phyloP scores from a whole-genome alignment of 2,888 invertebrate species.

The Herminia tarsipennalis region DNA sequence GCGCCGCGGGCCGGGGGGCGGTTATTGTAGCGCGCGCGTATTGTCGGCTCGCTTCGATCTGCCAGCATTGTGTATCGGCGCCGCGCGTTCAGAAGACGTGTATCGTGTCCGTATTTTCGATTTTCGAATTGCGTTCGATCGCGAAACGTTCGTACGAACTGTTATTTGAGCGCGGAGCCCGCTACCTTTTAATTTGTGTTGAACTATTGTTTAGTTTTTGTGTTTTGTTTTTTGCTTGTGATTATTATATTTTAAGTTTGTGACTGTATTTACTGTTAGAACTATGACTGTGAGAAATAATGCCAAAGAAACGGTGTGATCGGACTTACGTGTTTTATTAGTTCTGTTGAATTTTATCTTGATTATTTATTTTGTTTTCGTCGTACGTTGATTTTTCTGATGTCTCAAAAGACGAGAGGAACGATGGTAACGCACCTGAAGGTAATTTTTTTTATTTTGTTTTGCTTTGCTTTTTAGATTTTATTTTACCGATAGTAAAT shows the following conservation, averaged over 20 bases:
- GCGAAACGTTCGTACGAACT: slow-evolving; percentile 60
- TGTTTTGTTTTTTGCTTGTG: slow-evolving; percentile 51
- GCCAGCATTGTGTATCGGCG: slow-evolving; percentile 81
- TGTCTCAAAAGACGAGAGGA: slow-evolving; percentile 75
- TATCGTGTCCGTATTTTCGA: slow-evolving; percentile 56
- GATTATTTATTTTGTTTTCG: slow-evolving; percentile 52
- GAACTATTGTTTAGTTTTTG: slow-evolving; percentile 61
- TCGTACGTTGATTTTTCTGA: slow-evolving; percentile 62
- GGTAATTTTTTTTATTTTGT: slow-evolving; percentile 56
- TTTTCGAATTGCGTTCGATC: slow-evolving; percentile 65
- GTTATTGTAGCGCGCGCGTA: slow-evolving; percentile 85
- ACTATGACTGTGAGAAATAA: slow-evolving; percentile 61
- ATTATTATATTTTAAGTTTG: slow-evolving; percentile 49
- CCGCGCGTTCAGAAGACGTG: slow-evolving; percentile 71
- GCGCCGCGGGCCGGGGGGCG: slow-evolving; percentile 74
- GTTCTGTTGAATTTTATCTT: slow-evolving; percentile 55
- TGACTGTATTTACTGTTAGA: slow-evolving; percentile 55
- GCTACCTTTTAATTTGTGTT: slow-evolving; percentile 58
- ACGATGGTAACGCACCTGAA: slow-evolving; percentile 79
- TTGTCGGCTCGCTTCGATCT: slow-evolving; percentile 84
- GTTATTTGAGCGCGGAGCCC: slow-evolving; percentile 58
- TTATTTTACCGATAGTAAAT: too few species aligned
- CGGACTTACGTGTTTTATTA: slow-evolving; percentile 69
- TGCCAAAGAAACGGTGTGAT: slow-evolving; percentile 79
- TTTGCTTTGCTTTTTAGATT: too few species aligned